Evolutionary conservation across 2,797 vertebrate genomes (phyloP), one percentile per base, ranked within the genome.

Genomic region (Echiichthys vipera): DNA sequence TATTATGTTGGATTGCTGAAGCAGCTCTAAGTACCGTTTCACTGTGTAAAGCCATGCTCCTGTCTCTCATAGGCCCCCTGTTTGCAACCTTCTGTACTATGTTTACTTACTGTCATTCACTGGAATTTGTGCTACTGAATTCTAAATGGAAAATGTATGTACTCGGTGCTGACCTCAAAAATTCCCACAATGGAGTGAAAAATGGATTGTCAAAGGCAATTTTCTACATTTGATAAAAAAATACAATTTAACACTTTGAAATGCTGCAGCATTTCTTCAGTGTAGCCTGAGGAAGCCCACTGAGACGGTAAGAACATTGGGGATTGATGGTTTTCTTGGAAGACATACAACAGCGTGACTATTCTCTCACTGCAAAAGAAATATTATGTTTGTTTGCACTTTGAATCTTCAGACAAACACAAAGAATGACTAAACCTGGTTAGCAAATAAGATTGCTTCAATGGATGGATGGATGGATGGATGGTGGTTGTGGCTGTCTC

Each of bases 271-370:
- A 62, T 68, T 53, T 70, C 45, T 68, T 74, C n/a, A 51, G 22
- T 20, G 37, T 46, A 61, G 49, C 68, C 64, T 29, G 64, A 69
- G 50, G 65, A 71, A 65, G 39, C 42, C 30, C 7, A 17, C 5
- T 53, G 54, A 39, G 59, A 65, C 34, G 18, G 40, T 64, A 53
- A 57, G 51, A 66, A 50, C 51, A 3, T n/a, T 55, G 56, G 54
- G 12, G 1, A 74, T 57, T 54, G 22, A 68, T 61, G 40, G 42
- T 42, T 75, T 81, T 70, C 59, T 42, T 14, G 42, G 36, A 71
- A 56, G 45, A 68, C 24, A 27, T 20, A 22, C 15, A 43, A 7
- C 22, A 53, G 22, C 54, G 15, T 36, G 39, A 50, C 51, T 42
- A 15, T 30, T 20, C 7, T 25, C 5, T 14, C 1, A 22, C 45